These are phyloP conservation scores for Pseudolaguvia tuberculata DNA, from an alignment of 2,113 vertebrate species.

Conservation along the genomic window DNA sequence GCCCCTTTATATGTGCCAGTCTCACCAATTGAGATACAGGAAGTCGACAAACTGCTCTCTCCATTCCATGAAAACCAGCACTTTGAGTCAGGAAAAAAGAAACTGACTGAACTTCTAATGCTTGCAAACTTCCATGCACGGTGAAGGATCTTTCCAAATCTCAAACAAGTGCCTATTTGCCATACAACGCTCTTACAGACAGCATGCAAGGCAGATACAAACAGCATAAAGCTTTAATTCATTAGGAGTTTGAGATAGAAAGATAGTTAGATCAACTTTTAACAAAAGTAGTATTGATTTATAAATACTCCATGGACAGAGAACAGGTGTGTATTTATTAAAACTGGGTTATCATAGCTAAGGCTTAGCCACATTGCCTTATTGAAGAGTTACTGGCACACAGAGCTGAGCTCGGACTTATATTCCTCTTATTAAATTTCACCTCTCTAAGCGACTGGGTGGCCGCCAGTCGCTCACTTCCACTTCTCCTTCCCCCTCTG, in stretches of 20 bases:
- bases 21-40: slow-evolving; percentile 88
- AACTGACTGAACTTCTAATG: slow-evolving; percentile 1
- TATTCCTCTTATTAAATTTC: slow-evolving; percentile 59
- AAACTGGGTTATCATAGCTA: slow-evolving; percentile 62
- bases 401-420: slow-evolving; percentile 77
- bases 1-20: slow-evolving; percentile 90
- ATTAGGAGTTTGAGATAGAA: slow-evolving; percentile 65
- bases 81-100: slow-evolving; percentile 59
- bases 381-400: slow-evolving; percentile 99
- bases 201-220: slow-evolving; percentile 83
- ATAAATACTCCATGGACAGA: slow-evolving; percentile 76
- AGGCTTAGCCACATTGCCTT: slow-evolving; percentile 93
- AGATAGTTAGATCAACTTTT: slow-evolving; percentile 86
- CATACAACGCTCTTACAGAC: slow-evolving; percentile 81
- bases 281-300: slow-evolving; percentile 47
- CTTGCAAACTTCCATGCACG: slow-evolving; percentile 64
- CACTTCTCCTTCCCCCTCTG: slow-evolving; percentile 98
- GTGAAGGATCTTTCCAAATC: slow-evolving; percentile 65
- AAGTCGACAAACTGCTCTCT: slow-evolving; percentile 91
- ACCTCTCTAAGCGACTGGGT: slow-evolving; percentile 99
- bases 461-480: slow-evolving; percentile 97
- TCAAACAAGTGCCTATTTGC: slow-evolving; percentile 66
- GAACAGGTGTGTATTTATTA: slow-evolving; percentile 81
- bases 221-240: slow-evolving; percentile 67
- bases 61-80: slow-evolving; percentile 81